phyloP scores from a whole-genome alignment of 2,888 invertebrate species.

The Nephrotoma appendiculata region DNA sequence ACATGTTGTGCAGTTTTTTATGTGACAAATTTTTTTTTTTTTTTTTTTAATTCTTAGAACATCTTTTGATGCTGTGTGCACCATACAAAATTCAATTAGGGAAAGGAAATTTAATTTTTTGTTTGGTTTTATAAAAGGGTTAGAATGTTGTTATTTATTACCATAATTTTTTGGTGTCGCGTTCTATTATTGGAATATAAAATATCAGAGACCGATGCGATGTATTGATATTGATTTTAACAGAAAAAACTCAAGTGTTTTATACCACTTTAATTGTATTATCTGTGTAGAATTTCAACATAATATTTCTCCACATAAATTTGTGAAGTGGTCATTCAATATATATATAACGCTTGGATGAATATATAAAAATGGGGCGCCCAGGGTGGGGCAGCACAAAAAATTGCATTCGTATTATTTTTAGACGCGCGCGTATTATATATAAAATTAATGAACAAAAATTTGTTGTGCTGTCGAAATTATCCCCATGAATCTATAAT shows the following conservation, averaged over 20 bases:
- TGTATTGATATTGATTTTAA: not conserved
- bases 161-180: not conserved
- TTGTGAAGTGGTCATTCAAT: not conserved
- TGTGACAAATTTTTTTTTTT: not conserved
- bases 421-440: not conserved
- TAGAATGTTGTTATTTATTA: not conserved
- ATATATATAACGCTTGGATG: not conserved
- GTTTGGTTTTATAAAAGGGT: not conserved
- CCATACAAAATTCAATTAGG: not conserved
- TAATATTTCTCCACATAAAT: not conserved
- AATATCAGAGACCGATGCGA: not conserved
- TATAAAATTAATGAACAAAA: not conserved
- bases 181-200: not conserved
- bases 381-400: not conserved
- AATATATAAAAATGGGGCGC: not conserved
- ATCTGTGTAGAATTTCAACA: not conserved
- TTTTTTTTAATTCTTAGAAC: not conserved
- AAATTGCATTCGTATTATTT: not conserved
- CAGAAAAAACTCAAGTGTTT: not conserved
- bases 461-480: not conserved
- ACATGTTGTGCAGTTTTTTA: constrained; percentile 1
- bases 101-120: not conserved
- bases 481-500: not conserved
- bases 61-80: not conserved
- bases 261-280: not conserved